Evolutionary conservation across 2,113 vertebrate genomes (phyloP).

Genomic region (Hemibagrus wyckioides): DNA sequence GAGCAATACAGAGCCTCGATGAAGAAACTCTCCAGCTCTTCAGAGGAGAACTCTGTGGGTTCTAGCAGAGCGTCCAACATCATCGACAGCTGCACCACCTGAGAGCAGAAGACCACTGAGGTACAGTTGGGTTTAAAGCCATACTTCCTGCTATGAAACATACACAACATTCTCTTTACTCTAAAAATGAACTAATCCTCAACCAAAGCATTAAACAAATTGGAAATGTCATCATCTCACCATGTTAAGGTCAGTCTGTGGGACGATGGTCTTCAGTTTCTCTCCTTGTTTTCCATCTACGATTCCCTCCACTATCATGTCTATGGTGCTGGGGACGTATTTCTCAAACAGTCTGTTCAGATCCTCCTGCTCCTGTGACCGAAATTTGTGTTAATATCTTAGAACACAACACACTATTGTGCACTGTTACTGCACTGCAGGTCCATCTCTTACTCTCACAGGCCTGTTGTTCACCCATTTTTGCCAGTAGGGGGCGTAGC

Average conservation of each 20-base stretch:
- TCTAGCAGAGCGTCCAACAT: slow-evolving; percentile 82
- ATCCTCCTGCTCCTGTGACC: slow-evolving; percentile 67
- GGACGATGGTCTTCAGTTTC: slow-evolving; percentile 86
- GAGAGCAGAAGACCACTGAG: background rate
- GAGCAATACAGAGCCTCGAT: slow-evolving; percentile 92
- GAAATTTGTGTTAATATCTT: background rate
- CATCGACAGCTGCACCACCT: slow-evolving; percentile 86
- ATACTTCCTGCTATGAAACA: background rate
- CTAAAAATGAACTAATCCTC: background rate
- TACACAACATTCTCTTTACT: background rate
- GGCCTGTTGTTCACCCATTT: slow-evolving; percentile 83
- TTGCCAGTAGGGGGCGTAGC: slow-evolving; percentile 87
- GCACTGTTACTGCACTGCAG: background rate
- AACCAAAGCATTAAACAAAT: background rate
- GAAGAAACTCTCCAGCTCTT: slow-evolving; percentile 87
- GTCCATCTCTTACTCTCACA: slow-evolving; percentile 69
- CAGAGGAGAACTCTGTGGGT: slow-evolving; percentile 61
- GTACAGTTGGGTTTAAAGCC: background rate
- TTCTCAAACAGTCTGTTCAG: slow-evolving; percentile 85
- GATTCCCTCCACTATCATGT: slow-evolving; percentile 88
- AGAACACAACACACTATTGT: background rate
- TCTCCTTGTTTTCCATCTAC: slow-evolving; percentile 82
- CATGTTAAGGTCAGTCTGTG: slow-evolving; percentile 95
- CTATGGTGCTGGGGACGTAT: slow-evolving; percentile 83
- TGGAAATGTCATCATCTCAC: slow-evolving; percentile 65